Evolutionary conservation across 2,113 vertebrate species (phyloP).

Genomic region (Amblyornis subalaris): DNA sequence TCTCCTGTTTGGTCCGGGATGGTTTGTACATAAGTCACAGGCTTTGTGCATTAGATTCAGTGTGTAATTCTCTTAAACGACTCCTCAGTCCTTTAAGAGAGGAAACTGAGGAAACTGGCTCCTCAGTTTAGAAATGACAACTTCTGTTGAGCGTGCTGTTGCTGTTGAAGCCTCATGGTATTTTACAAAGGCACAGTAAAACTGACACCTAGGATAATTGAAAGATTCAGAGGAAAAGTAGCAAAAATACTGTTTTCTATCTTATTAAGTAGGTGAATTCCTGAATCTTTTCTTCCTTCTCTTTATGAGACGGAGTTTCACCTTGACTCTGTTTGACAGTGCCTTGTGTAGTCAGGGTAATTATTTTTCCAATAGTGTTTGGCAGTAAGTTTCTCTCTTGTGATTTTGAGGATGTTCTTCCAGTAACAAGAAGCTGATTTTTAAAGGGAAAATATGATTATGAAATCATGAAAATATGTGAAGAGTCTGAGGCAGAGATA

Average conservation of each 20-base stretch:
- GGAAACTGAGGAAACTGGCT: not conserved
- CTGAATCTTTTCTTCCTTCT: not conserved
- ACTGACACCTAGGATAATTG: not conserved
- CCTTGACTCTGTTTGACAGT: not conserved
- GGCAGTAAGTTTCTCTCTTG: not conserved
- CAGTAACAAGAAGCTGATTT: not conserved
- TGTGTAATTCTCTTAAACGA: not conserved
- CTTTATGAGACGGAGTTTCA: not conserved
- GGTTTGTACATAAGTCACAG: not conserved
- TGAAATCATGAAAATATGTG: slow-evolving; percentile 26
- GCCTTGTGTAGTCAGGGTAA: not conserved
- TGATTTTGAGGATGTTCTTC: slow-evolving; percentile 30
- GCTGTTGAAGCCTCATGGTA: not conserved
- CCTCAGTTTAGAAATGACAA: not conserved
- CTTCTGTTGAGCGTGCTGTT: not conserved
- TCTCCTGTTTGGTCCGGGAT: not conserved
- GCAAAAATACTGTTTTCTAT: not conserved
- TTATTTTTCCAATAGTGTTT: slow-evolving; percentile 13
- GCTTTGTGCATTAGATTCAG: not conserved
- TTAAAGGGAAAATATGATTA: slow-evolving; percentile 14
- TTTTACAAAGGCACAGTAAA: accelerated
- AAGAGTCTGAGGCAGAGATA: slow-evolving; percentile 23
- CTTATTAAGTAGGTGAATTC: not conserved
- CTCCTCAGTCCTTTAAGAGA: not conserved
- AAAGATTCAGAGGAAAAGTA: not conserved